phyloP scores from a whole-genome alignment of 2,888 invertebrate genomes.

The Sclerodermus sp. region DNA sequence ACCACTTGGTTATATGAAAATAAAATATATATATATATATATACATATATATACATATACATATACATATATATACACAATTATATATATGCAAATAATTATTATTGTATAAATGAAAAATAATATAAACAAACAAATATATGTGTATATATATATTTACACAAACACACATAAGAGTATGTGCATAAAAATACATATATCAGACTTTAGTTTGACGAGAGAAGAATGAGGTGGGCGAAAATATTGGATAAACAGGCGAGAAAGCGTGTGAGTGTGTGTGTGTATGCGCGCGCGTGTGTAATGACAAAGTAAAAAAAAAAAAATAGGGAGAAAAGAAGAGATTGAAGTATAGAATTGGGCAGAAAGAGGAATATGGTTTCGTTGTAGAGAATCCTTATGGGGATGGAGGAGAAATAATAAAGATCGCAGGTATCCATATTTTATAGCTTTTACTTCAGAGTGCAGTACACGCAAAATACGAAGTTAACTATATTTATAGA shows the following conservation, averaged over 20 bases:
- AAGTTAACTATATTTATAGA: constrained; percentile 57
- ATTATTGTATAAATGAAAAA: constrained; percentile 4
- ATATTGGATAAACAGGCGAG: constrained; percentile 1
- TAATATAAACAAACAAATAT: not conserved
- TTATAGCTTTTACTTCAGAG: constrained; percentile 51
- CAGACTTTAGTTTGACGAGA: constrained; percentile 18
- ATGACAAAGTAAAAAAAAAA: too few relatives aligned
- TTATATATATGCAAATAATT: constrained; percentile 18
- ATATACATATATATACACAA: constrained; percentile 22
- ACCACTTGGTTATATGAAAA: constrained; percentile 14
- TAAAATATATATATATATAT: constrained; percentile 1
- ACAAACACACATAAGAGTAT: constrained; percentile 22
- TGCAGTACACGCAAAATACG: constrained; percentile 37
- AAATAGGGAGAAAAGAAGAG: not conserved
- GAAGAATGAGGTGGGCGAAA: constrained; percentile 1
- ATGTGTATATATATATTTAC: constrained; percentile 16
- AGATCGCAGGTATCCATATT: constrained; percentile 42
- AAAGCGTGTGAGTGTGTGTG: not conserved
- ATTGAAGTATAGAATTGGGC: not conserved
- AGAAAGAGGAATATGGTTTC: constrained; percentile 4
- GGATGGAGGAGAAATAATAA: constrained; percentile 10
- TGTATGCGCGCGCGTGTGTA: too few relatives aligned
- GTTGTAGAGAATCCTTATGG: constrained; percentile 8
- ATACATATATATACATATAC: constrained; percentile 10
- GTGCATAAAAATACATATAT: constrained; percentile 20